Percentiles rank a stretch among this genome's conserved stretches.
Conservation (phyloP, 2,113 vertebrate genomes). For the Scolopax mira region DNA sequence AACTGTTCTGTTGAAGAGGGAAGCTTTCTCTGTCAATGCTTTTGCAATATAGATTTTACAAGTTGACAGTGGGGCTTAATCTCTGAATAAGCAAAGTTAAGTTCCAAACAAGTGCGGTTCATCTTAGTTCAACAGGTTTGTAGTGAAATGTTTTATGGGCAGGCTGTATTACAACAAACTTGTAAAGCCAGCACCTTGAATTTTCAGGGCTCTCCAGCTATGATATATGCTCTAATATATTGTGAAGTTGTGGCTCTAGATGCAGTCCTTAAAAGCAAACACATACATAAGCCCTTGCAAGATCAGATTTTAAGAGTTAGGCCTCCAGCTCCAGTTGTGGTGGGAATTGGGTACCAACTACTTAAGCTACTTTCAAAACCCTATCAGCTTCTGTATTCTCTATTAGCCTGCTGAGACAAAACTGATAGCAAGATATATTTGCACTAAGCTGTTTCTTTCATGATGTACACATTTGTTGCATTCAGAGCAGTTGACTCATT, state of each 20-base stretch:
- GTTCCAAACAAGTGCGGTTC: conserved; percentile 1
- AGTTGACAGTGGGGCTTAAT: not conserved
- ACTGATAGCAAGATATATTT: not conserved
- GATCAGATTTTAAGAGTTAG: not conserved
- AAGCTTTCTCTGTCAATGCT: not conserved
- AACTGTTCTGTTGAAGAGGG: not conserved
- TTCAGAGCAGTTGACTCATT: not conserved
- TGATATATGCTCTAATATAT: not conserved
- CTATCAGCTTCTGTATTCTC: not conserved
- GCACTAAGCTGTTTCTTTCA: not conserved
- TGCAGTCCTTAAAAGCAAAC: not conserved
- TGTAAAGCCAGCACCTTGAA: not conserved
- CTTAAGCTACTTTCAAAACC: not conserved
- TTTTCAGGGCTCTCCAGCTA: not conserved
- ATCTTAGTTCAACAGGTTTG: not conserved
- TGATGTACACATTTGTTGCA: not conserved
- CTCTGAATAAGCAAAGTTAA: conserved; percentile 27
- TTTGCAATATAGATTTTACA: conserved; percentile 2
- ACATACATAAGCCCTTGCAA: not conserved
- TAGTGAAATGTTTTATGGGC: not conserved
- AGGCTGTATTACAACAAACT: not conserved
- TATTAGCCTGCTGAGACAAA: not conserved
- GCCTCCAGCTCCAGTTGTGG: not conserved
- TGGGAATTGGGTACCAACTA: not conserved
- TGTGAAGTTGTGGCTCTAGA: not conserved